Evolutionary conservation across 2,888 invertebrate genomes (phyloP), one percentile per base, ranked within the genome.

Genomic region (Empis livida): DNA sequence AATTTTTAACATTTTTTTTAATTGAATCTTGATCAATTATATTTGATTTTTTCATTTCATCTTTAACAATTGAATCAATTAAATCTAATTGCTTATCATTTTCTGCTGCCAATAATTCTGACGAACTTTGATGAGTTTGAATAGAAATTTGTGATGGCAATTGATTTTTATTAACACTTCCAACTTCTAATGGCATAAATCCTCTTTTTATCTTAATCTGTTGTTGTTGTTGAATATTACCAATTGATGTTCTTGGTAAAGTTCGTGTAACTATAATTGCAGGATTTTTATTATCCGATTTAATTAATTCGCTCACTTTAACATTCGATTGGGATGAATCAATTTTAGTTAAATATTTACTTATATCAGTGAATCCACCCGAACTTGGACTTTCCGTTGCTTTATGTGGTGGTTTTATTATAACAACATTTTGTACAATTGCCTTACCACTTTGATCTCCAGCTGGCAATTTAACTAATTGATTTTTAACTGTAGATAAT

Each of bases 71-170:
- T 1, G 68, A 65, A 56, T 68, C 63, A 39, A 69, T 68, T 45
- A 69, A 60, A 57, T 69, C 69, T 16, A 69, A 54, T 53, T 69
- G 67, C 32, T 68, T 67, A 46, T 67, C 66, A 46, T 68, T 64
- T 49, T 69, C 69, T 0, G 65, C 65, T 10, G 66, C 66, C 10
- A 51, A 27, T 48, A 64, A 51, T 45, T 65, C 65, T 1, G 64
- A 61, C 1, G 64, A 61, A 42, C 61, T 27, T 45, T 63, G 63
- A 53, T 68, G 68, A 17, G 68, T 67, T 53, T 68, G 68, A 47
- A 69, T 62, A 8, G 68, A 64, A 44, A 69, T 69, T 55, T 69
- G 68, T 9, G 65, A 57, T 10, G 68, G 67, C 11, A 69, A 40
- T 47, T 66, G 65, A 50, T 62, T 66, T 17, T 62, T 64, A 3